Conservation (phyloP, 53 echinoderm and acorn worm species). For the Stichopus horrens region DNA sequence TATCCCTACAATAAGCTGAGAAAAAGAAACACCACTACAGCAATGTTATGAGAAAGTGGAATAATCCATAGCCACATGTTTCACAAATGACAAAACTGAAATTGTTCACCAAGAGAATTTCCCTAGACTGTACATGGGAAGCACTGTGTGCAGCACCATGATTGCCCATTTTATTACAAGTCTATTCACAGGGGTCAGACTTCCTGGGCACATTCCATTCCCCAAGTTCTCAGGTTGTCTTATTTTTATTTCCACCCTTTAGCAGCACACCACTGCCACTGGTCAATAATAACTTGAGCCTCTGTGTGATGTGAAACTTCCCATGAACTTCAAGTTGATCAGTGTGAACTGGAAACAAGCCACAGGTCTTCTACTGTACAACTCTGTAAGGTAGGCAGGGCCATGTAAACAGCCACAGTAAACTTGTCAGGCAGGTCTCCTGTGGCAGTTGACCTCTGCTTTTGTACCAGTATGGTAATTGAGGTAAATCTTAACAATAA, state of each 20-base stretch:
- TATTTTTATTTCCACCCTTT: neutral
- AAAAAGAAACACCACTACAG: no score
- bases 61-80: no score
- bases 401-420: neutral
- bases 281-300: neutral
- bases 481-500: constrained; percentile 34
- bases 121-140: neutral
- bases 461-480: constrained; percentile 27
- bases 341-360: neutral
- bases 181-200: neutral
- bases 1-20: no score
- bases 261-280: neutral
- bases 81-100: no score
- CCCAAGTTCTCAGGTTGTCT: neutral
- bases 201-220: constrained; percentile 1
- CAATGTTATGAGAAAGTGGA: no score
- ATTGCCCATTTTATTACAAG: neutral
- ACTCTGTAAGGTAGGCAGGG: neutral
- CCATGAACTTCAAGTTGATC: neutral
- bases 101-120: neutral
- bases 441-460: constrained; percentile 36
- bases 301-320: neutral
- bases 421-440: constrained; percentile 22
- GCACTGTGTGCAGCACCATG: neutral
- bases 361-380: neutral